A percentile compares a stretch with the other conserved stretches of the same genome.
Evolutionary conservation across 2,113 vertebrate genomes (phyloP).

Genomic region (Erinaceus europaeus): DNA sequence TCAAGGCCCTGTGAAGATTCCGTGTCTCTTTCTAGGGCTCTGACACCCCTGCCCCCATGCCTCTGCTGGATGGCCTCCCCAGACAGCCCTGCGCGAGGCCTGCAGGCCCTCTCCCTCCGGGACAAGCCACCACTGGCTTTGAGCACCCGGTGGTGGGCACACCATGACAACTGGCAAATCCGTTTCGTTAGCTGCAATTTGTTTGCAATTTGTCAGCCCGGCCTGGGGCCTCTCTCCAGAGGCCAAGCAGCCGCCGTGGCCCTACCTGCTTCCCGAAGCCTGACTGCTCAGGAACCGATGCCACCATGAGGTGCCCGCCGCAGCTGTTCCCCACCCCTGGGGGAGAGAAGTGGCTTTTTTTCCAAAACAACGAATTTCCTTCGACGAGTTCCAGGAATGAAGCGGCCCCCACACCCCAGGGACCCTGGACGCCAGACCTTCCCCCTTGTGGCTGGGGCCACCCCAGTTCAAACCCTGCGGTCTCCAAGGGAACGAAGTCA

Average conservation of each 20-base stretch:
- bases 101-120: not conserved
- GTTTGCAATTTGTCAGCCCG: conserved; percentile 55
- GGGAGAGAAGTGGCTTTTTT: conserved; percentile 54
- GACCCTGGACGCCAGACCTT: not conserved
- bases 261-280: conserved; percentile 34
- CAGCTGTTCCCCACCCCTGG: conserved; percentile 1
- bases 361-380: conserved; percentile 72
- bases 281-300: conserved; percentile 23
- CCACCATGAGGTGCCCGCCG: not conserved
- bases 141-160: not conserved
- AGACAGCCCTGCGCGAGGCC: not conserved
- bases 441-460: not conserved
- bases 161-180: conserved; percentile 54
- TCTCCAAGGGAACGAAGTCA: not conserved
- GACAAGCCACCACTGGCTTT: not conserved
- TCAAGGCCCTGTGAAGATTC: not conserved
- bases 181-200: conserved; percentile 71
- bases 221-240: conserved; percentile 33
- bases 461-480: not conserved
- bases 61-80: not conserved
- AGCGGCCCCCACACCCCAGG: not conserved
- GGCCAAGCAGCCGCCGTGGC: not conserved
- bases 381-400: conserved; percentile 48
- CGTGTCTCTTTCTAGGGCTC: not conserved
- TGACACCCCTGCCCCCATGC: too few relatives aligned